A percentile compares a stretch with the other conserved stretches of the same genome.
These are phyloP conservation scores for Eupithecia pulchellata DNA, from an alignment of 2,888 invertebrate species.

Conservation along the genomic window DNA sequence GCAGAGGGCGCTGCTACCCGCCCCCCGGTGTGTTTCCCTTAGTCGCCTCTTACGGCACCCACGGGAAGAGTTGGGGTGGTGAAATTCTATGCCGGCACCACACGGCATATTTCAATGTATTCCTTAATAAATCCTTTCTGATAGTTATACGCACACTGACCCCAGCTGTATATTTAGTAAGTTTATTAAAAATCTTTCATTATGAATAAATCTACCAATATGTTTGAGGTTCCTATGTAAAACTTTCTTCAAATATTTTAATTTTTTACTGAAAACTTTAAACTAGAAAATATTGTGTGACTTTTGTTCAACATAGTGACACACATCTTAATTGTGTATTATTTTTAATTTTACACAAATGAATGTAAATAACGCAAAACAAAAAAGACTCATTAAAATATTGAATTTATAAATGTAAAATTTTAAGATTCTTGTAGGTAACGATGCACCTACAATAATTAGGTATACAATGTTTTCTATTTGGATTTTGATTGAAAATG, in stretches of 20 bases:
- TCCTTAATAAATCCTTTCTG: neutral
- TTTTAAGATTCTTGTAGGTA: neutral
- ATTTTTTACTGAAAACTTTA: neutral
- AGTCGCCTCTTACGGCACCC: no score
- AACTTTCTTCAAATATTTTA: conserved; percentile 4
- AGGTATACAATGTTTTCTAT: neutral
- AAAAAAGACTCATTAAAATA: conserved; percentile 21
- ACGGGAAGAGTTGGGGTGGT: no score
- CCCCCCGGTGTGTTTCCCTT: no score
- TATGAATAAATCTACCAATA: conserved; percentile 11
- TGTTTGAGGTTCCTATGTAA: conserved; percentile 20
- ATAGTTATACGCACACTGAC: neutral
- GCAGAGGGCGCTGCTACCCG: no score
- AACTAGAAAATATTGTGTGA: conserved; percentile 8
- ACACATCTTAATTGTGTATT: conserved; percentile 12
- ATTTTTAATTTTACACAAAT: conserved; percentile 1
- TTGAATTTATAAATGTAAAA: conserved; percentile 24
- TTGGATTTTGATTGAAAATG: neutral
- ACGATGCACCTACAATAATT: conserved; percentile 2
- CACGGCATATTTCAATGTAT: neutral
- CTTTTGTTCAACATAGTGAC: conserved; percentile 5
- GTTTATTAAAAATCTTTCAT: neutral
- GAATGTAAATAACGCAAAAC: conserved; percentile 7
- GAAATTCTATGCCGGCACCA: no score
- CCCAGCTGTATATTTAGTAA: neutral